phyloP scores from a whole-genome alignment of 2,113 vertebrate species.

The Heliornis fulica region DNA sequence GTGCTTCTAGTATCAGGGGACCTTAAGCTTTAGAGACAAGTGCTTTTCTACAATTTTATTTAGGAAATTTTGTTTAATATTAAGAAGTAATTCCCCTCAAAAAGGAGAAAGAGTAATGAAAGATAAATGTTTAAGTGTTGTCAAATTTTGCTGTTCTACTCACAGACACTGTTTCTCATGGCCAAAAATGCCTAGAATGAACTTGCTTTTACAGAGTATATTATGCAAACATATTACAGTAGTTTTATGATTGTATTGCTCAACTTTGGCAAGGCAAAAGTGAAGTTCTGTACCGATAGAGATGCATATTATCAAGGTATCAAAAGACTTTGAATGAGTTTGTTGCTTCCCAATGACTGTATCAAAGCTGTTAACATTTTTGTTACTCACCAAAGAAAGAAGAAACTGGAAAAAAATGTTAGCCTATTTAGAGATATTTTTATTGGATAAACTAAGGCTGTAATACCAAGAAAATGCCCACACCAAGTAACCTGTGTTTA shows the following conservation, averaged over 20 bases:
- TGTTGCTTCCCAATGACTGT: background rate
- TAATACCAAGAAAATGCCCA: background rate
- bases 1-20: background rate
- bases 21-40: background rate
- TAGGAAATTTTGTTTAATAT: background rate
- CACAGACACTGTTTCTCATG: background rate
- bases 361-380: background rate
- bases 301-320: background rate
- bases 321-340: background rate
- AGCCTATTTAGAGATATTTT: background rate
- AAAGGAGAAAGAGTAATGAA: background rate
- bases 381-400: background rate
- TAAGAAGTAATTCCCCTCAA: background rate
- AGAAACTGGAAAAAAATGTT: background rate
- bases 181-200: background rate
- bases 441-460: background rate
- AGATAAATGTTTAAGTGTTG: background rate
- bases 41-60: background rate
- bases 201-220: background rate
- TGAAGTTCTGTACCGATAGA: background rate
- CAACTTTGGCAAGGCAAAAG: background rate
- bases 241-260: background rate
- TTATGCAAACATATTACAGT: background rate
- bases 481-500: background rate
- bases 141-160: background rate